Percentiles rank a stretch among this genome's conserved stretches.
Evolutionary conservation across 2,797 vertebrate species (phyloP).

Genomic region (Eulemur mongoz): DNA sequence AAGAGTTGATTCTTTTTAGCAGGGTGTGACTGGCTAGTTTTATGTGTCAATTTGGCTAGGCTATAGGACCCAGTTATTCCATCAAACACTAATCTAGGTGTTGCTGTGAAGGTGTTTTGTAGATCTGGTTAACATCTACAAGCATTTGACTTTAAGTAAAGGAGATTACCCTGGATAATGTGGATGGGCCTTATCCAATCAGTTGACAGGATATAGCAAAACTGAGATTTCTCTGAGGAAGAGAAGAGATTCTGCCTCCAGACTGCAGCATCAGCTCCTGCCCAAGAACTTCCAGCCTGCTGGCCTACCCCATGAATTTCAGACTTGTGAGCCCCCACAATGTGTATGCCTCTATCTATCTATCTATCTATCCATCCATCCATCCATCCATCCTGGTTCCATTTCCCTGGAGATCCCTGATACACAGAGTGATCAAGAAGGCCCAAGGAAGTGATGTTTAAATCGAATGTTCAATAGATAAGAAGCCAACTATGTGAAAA

Average conservation of each 20-base stretch:
- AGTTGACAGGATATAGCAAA: conserved; percentile 15
- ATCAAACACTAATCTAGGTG: neutral
- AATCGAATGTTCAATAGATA: neutral
- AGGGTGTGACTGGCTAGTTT: neutral
- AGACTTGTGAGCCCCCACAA: neutral
- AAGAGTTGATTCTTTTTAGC: neutral
- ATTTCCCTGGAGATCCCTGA: neutral
- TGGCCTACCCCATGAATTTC: neutral
- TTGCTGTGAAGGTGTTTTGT: neutral
- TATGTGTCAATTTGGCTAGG: neutral
- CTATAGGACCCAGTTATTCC: neutral
- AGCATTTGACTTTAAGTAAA: conserved; percentile 7
- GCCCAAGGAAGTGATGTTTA: neutral
- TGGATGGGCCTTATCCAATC: neutral
- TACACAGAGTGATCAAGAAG: neutral
- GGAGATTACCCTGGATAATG: neutral
- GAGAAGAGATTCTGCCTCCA: neutral
- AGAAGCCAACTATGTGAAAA: neutral
- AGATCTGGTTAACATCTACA: neutral
- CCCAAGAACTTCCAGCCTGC: neutral
- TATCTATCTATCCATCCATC: neutral
- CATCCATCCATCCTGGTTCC: neutral
- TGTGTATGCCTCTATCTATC: neutral
- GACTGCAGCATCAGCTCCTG: neutral
- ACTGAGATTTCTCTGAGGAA: neutral